Conservation (phyloP, 2,797 vertebrate species). For the Spinibarbus caldwelli region DNA sequence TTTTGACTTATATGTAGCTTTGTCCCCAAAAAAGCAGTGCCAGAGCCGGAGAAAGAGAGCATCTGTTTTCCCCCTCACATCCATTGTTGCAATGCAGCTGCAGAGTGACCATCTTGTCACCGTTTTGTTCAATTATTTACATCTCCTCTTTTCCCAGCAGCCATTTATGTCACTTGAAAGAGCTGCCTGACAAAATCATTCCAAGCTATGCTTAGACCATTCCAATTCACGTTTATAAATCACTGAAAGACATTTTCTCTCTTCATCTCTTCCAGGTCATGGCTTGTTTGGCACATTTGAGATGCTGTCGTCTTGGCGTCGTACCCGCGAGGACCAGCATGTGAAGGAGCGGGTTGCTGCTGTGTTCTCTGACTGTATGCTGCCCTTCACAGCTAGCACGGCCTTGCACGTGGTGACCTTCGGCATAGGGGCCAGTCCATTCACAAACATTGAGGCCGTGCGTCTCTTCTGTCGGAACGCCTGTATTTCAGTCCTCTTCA, state of each 20-base stretch:
- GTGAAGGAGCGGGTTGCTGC: slow-evolving; percentile 97
- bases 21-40: neutral
- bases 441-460: slow-evolving; percentile 99
- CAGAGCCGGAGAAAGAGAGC: slow-evolving; percentile 7
- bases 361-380: slow-evolving; percentile 97
- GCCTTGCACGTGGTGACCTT: slow-evolving; percentile 97
- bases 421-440: slow-evolving; percentile 97
- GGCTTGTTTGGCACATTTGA: slow-evolving; percentile 97
- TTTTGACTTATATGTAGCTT: neutral
- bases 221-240: slow-evolving; percentile 21
- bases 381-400: slow-evolving; percentile 96
- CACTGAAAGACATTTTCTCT: slow-evolving; percentile 25
- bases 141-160: slow-evolving; percentile 45
- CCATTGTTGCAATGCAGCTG: slow-evolving; percentile 48
- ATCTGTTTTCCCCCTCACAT: slow-evolving; percentile 36
- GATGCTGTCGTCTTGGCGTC: slow-evolving; percentile 98
- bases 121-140: slow-evolving; percentile 61
- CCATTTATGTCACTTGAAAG: slow-evolving; percentile 51
- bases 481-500: slow-evolving; percentile 91
- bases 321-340: slow-evolving; percentile 96
- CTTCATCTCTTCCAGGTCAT: slow-evolving; percentile 81
- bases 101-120: slow-evolving; percentile 43
- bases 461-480: slow-evolving; percentile 97
- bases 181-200: slow-evolving; percentile 22
- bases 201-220: slow-evolving; percentile 20